A percentile compares a stretch with the other conserved stretches of the same genome.
These are phyloP conservation scores for Ceratina japonica DNA, from an alignment of 1,140 invertebrate species.

Conservation along the genomic window DNA sequence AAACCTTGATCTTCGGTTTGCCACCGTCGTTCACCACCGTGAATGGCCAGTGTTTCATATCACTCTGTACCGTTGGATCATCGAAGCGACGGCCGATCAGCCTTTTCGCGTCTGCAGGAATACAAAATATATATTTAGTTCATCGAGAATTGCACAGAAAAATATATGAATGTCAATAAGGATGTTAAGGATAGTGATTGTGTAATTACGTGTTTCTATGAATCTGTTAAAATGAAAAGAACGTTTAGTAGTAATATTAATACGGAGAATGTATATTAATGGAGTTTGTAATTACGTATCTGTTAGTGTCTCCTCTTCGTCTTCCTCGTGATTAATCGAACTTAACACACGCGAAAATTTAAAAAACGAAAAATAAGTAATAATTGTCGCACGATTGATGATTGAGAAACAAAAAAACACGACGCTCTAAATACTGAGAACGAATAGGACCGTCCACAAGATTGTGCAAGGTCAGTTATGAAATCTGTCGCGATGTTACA, in stretches of 20 bases:
- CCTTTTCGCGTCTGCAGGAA: conserved; percentile 75
- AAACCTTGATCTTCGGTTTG: conserved; percentile 85
- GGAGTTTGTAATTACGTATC: conserved; percentile 8
- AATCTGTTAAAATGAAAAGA: conserved; percentile 21
- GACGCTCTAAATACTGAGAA: background rate
- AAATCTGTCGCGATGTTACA: background rate
- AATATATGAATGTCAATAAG: too few species aligned
- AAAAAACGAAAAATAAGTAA: background rate
- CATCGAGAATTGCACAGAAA: too few species aligned
- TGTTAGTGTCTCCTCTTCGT: background rate
- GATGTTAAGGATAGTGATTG: too few species aligned
- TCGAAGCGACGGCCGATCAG: conserved; percentile 80
- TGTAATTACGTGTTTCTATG: background rate
- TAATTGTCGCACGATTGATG: background rate
- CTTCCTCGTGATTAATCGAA: background rate
- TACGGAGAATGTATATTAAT: background rate
- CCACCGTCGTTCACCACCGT: conserved; percentile 83
- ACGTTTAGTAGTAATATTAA: background rate
- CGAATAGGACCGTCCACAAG: background rate
- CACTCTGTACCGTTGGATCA: conserved; percentile 86
- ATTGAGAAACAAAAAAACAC: background rate
- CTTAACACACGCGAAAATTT: background rate
- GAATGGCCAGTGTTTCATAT: conserved; percentile 90
- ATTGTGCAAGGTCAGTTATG: conserved; percentile 18
- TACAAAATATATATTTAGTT: conserved; percentile 52